Evolutionary conservation across 1,140 invertebrate species (phyloP), one percentile per base, ranked within the genome.

Genomic region (Pseudomyrmex flavicornis): DNA sequence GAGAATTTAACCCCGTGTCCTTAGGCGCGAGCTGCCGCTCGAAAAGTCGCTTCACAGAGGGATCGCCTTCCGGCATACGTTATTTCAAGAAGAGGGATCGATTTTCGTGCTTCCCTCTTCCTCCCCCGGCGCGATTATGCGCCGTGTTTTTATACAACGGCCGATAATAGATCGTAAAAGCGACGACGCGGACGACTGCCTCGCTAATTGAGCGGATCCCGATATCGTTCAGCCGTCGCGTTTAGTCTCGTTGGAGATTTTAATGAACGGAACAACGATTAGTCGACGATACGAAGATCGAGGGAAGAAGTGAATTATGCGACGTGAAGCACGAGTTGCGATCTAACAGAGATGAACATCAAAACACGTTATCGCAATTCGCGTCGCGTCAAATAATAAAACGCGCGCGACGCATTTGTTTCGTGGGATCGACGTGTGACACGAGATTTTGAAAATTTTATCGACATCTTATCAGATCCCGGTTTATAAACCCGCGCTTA

Each of bases 131-230:
- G 20, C 44, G 66, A 80, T 80, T 80, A 72, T 80, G 66, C 66
- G 66, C 66, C 13, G 2, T 56, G 54, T 72, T 66, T 72, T 80
- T 80, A 70, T 80, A 20, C 76, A 59, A 80, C 44, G 54, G 66
- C 54, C n/a, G 10, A 8, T 80, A 80, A 80, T 80, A 80, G 76
- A 72, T 66, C 76, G 69, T 66, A 66, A 46, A 59, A 80, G 54
- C 76, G 66, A 59, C 54, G 66, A 80, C 22, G 76, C 54, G 76
- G 44, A 80, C 76, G 66, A 72, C 44, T 61, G 66, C 66, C n/a
- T 50, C 66, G 66, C 22, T 80, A 80, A 80, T 80, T 80, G 66
- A 80, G 65, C 54, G 76, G 5, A 77, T 77, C 50, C 35, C 63
- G 75, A 76, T 35, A 35, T 76, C 74, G 61, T 65, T 76, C 61